Evolutionary conservation across 2,888 invertebrate species (phyloP).

Genomic region (Tinea trinotella): DNA sequence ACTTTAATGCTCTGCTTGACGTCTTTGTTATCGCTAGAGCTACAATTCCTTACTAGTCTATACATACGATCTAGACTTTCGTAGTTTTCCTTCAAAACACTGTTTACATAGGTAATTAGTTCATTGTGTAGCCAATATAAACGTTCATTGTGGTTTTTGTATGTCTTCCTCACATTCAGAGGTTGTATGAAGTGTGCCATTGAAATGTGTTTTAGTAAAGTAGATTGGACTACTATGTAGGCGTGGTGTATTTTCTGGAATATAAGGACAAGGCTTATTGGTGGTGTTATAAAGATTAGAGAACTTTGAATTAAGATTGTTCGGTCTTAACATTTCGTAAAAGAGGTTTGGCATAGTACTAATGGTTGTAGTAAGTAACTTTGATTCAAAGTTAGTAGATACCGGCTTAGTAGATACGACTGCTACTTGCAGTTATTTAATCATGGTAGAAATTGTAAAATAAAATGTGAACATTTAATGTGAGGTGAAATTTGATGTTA

Average conservation of each 20-base stretch:
- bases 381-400: too few relatives aligned
- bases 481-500: too few relatives aligned
- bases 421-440: too few relatives aligned
- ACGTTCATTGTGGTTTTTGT: constrained; percentile 58
- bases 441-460: too few relatives aligned
- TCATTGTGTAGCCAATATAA: constrained; percentile 54
- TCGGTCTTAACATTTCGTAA: too few relatives aligned
- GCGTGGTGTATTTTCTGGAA: constrained; percentile 65
- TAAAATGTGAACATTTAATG: too few relatives aligned
- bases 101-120: constrained; percentile 37
- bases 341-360: too few relatives aligned
- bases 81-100: constrained; percentile 42
- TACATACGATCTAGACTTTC: constrained; percentile 55
- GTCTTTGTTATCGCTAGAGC: constrained; percentile 32
- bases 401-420: too few relatives aligned
- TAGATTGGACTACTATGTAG: constrained; percentile 59
- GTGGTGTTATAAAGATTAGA: too few relatives aligned
- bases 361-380: too few relatives aligned
- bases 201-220: constrained; percentile 52
- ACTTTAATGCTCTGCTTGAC: constrained; percentile 38
- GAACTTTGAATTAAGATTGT: too few relatives aligned
- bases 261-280: too few relatives aligned
- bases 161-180: constrained; percentile 31
- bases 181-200: constrained; percentile 48
- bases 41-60: constrained; percentile 50